Evolutionary conservation across 2,888 invertebrate genomes (phyloP).

Genomic region (Gnatocerus cornutus): DNA sequence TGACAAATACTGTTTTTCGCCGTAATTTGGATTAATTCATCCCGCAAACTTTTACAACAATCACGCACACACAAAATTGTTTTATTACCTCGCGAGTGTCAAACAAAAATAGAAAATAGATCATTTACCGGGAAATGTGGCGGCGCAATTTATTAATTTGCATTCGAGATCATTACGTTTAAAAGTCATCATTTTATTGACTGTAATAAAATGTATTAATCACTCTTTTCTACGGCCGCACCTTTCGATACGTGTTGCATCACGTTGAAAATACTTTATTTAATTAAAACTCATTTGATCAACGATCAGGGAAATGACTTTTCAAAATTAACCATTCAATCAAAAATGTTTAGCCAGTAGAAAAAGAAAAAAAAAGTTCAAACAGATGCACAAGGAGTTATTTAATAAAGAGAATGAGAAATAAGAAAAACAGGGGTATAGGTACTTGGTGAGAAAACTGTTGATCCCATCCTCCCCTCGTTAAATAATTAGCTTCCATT

Average conservation of each 20-base stretch:
- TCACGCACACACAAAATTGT: conserved; percentile 8
- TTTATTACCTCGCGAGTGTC: not conserved
- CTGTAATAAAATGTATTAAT: conserved; percentile 48
- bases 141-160: conserved; percentile 15
- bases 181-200: conserved; percentile 36
- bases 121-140: not conserved
- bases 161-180: conserved; percentile 10
- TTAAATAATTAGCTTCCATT: conserved; percentile 55
- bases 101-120: not conserved
- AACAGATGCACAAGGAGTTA: too few relatives aligned
- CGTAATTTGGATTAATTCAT: conserved; percentile 49
- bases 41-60: conserved; percentile 42
- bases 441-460: too few relatives aligned
- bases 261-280: conserved; percentile 46
- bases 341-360: too few relatives aligned
- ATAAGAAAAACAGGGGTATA: too few relatives aligned
- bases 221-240: conserved; percentile 43
- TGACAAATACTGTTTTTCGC: conserved; percentile 50
- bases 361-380: too few relatives aligned
- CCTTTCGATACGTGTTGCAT: conserved; percentile 43
- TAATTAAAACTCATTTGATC: conserved; percentile 49
- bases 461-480: too few relatives aligned
- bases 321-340: too few relatives aligned
- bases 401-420: too few relatives aligned
- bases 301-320: too few relatives aligned